phyloP scores from a whole-genome alignment of 2,797 vertebrate species.

The Rhinella marina region DNA sequence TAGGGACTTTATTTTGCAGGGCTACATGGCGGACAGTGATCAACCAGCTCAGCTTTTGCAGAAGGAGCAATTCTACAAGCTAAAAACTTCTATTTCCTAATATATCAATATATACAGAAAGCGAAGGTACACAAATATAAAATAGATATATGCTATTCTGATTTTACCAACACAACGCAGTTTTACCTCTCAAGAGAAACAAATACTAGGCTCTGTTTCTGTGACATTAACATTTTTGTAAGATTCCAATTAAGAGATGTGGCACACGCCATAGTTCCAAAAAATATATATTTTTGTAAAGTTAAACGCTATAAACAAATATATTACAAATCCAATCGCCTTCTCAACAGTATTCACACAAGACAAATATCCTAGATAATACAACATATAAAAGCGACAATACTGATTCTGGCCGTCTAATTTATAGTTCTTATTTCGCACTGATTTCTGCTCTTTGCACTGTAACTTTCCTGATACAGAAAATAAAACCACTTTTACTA shows the following conservation, averaged over 20 bases:
- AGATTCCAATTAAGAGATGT: neutral
- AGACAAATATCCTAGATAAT: neutral
- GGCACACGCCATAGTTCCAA: neutral
- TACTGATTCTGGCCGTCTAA: neutral
- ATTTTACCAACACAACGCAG: neutral
- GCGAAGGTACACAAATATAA: no score
- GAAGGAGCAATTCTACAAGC: no score
- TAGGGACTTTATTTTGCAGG: no score
- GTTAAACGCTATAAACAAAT: neutral
- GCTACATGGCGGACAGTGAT: no score
- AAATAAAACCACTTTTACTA: slow-evolving; percentile 37
- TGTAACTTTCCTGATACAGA: neutral
- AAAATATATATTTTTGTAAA: neutral
- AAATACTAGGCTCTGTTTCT: neutral
- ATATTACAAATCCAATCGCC: neutral
- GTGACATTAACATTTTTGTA: neutral
- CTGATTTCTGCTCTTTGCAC: slow-evolving; percentile 37
- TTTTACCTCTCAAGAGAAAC: neutral
- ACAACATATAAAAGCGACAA: neutral
- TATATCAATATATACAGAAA: no score
- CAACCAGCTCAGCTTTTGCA: no score
- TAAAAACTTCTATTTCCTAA: no score
- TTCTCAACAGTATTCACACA: neutral
- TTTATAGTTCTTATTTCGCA: slow-evolving; percentile 1
- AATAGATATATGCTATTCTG: no score